Evolutionary conservation across 2,797 vertebrate species (phyloP).

Genomic region (Thaleichthys pacificus): DNA sequence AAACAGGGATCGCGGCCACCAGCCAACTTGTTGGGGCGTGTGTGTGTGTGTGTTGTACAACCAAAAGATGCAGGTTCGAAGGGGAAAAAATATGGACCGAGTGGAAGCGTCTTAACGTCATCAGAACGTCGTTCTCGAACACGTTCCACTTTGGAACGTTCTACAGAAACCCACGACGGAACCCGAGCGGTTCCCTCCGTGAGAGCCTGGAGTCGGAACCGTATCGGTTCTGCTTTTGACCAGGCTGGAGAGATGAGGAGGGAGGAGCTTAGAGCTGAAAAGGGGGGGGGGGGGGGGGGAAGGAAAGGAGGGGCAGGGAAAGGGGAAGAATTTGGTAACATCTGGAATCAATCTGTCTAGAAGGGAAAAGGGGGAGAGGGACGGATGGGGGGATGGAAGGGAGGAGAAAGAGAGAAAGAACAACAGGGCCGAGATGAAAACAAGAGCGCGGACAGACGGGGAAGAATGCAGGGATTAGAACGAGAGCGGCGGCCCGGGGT

Average conservation of each 20-base stretch:
- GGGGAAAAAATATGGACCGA: too few species aligned
- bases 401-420: slow-evolving; percentile 41
- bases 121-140: too few species aligned
- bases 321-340: slow-evolving; percentile 64
- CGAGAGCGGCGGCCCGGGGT: slow-evolving; percentile 42
- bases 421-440: slow-evolving; percentile 50
- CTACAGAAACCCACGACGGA: slow-evolving; percentile 2
- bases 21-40: slow-evolving; percentile 28
- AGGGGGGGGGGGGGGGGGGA: slow-evolving; percentile 20
- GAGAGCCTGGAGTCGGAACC: neutral
- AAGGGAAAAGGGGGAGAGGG: slow-evolving; percentile 32
- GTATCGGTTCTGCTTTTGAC: slow-evolving; percentile 26
- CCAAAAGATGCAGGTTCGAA: too few species aligned
- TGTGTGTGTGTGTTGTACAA: neutral
- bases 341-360: slow-evolving; percentile 79
- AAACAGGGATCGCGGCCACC: neutral
- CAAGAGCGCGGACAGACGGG: slow-evolving; percentile 35
- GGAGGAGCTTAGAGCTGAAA: slow-evolving; percentile 40
- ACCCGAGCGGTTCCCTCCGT: slow-evolving; percentile 52
- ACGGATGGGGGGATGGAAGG: slow-evolving; percentile 35
- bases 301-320: slow-evolving; percentile 43
- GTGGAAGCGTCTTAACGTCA: too few species aligned
- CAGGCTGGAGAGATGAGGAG: slow-evolving; percentile 27
- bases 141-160: neutral
- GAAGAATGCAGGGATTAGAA: slow-evolving; percentile 56